These are phyloP conservation scores for Acrossocheilus wenchowensis DNA, from an alignment of 2,797 vertebrate species.

Conservation along the genomic window DNA sequence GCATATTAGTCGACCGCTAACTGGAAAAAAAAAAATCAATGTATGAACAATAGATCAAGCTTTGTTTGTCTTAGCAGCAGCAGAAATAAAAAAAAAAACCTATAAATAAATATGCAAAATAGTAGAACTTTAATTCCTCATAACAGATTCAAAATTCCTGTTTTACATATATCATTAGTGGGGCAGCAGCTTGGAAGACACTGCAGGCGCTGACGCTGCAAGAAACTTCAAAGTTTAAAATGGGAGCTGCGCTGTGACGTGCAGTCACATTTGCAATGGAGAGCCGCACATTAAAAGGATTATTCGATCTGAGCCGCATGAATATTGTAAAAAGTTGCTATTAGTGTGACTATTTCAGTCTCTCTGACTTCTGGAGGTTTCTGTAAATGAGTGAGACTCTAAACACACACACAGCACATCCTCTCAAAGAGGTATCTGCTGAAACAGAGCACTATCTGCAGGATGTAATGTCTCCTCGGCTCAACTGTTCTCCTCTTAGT, in stretches of 20 bases:
- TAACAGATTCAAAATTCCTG: conserved; percentile 7
- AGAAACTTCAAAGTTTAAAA: neutral
- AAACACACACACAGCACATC: neutral
- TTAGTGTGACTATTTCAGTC: conserved; percentile 55
- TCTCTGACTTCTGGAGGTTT: conserved; percentile 10
- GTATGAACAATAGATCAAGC: neutral
- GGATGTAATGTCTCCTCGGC: conserved; percentile 19
- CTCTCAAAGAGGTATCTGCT: neutral
- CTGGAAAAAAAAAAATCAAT: neutral
- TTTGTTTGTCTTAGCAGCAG: neutral
- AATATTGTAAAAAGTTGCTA: conserved; percentile 58
- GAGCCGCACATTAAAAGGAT: conserved; percentile 59
- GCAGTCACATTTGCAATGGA: conserved; percentile 18
- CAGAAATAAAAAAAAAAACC: neutral
- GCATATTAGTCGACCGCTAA: neutral
- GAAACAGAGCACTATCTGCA: conserved; percentile 12
- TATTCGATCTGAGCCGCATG: conserved; percentile 52
- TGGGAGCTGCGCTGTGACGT: neutral
- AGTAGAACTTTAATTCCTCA: neutral
- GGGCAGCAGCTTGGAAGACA: conserved; percentile 4
- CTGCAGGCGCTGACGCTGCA: conserved; percentile 15
- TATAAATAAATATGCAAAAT: neutral
- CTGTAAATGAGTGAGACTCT: conserved; percentile 28
- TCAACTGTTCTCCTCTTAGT: conserved; percentile 10
- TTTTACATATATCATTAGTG: conserved; percentile 53